Base-by-base conservation (phyloP, 1,140 invertebrate genomes). In the Brachionus calyciflorus region DNA sequence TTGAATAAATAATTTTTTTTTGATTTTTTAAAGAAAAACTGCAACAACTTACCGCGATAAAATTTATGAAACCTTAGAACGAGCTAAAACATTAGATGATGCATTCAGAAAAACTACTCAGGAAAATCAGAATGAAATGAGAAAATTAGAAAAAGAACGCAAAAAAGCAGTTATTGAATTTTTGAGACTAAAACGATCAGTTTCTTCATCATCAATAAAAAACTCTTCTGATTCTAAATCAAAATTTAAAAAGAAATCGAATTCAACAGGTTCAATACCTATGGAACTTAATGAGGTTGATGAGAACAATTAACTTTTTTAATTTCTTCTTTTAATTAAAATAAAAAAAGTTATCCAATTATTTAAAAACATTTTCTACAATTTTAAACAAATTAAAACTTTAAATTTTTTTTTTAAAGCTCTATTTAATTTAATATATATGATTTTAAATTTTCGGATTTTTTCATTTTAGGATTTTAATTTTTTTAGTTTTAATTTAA, bases 1-100 rank as follows among this genome's bases (percentile, higher is more conserved):
- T 12, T 51, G 49, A 51, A 51, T 26, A 5, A 19, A 5, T 19
- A 51, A 5, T 26, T 19, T 26, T 26, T 26, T 19, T 5, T 26
- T 19, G 24, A 26, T 60, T 60, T 60, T 33, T 7, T 60, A 3
- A 37, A 60, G 55, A n/a, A 49, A 55, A 73, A 73, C 48, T 3
- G 69, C 69, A 1, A 7, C 30, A n/a, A 73, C 69, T 33, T 73
- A 73, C 30, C 28, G 37, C 4, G 46, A 73, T 17, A 37, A 51
- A 41, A 73, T 73, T 40, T 51, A 41, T 37, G 37, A 41, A 37
- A 55, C 51, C 3, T 26, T 49, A 17, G 33, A 51, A 30, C 14
- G 69, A 40, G 26, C 21, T 4, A 73, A 73, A 17, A 40, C 46
- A 9, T 73, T 49, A 10, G 69, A 51, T 14, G 48, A 73, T 19